Evolutionary conservation across 1,140 invertebrate species (phyloP), one percentile per base, ranked within the genome.

Genomic region (Polypedilum vanderplanki): DNA sequence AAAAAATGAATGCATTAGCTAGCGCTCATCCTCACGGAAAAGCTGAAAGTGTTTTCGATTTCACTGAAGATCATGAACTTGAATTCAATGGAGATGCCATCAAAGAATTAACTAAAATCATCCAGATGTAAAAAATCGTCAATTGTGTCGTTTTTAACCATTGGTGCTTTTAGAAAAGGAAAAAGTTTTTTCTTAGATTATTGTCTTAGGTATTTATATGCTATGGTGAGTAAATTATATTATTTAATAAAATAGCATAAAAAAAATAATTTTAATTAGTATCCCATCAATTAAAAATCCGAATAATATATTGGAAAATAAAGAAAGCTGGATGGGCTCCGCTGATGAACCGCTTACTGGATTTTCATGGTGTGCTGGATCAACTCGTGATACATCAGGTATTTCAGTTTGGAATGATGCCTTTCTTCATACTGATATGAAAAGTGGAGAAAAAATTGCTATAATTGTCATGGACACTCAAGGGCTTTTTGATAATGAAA

Each of bases 141-240:
- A 87, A 91, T 95, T 8, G 93, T 94, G 33, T 91, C 98, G 73
- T 89, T 98, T 0, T 97, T 95, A 12, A 95, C 98, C 46, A 91
- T 91, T 73, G 97, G 96, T 75, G 95, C 95, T 46, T 98, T 98
- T 83, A 86, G 97, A 12, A 98, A 98, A 85, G 40, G 40, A 7
- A 41, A n/a, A n/a, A n/a, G n/a, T n/a, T n/a, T n/a, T n/a, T n/a
- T n/a, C n/a, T n/a, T n/a, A n/a, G n/a, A n/a, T 7, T 41, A 41
- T 41, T 7, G 4, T 4, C 40, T 41, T 10, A 41, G 4, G 40
- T 41, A 41, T 7, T 4, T 97, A 96, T n/a, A 77, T 12, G 22
- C 22, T 22, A 10, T 22, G 22, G 4, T 33, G 7, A 12, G 5
- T 17, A 12, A 15, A 15, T 97, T 87, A 93, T 85, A 86, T 88